Percentiles rank a stretch among this genome's conserved stretches.
phyloP scores from a whole-genome alignment of 2,797 vertebrate genomes.

The Phrynocephalus vlangalii region DNA sequence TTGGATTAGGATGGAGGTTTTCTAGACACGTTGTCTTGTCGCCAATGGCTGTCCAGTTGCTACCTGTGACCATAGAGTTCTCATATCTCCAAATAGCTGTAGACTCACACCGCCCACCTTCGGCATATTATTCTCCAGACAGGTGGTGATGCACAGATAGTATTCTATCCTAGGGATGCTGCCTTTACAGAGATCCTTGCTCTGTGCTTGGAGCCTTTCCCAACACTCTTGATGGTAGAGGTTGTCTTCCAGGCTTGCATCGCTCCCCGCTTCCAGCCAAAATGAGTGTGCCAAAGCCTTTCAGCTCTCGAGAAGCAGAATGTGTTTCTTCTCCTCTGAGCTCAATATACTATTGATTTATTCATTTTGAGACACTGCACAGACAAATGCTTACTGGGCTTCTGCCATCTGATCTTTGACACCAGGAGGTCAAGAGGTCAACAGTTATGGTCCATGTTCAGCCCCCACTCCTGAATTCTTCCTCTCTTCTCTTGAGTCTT shows the following conservation, averaged over 20 bases:
- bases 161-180: not conserved
- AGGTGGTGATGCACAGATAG: not conserved
- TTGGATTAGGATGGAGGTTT: not conserved
- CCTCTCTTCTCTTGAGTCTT: not conserved
- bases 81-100: not conserved
- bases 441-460: slow-evolving; percentile 70
- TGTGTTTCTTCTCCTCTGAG: not conserved
- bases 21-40: not conserved
- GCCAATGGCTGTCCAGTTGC: not conserved
- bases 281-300: not conserved
- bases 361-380: slow-evolving; percentile 56
- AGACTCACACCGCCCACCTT: not conserved
- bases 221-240: not conserved
- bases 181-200: not conserved
- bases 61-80: too few species aligned
- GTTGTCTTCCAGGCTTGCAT: not conserved
- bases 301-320: not conserved
- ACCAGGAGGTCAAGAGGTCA: slow-evolving; percentile 65
- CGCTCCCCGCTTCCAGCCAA: not conserved
- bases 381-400: slow-evolving; percentile 51
- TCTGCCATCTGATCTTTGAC: slow-evolving; percentile 64
- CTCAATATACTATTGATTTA: not conserved
- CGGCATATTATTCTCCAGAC: not conserved
- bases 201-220: not conserved
- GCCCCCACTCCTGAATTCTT: slow-evolving; percentile 68